Percentiles rank a stretch among this genome's conserved stretches.
Evolutionary conservation across 2,888 invertebrate genomes (phyloP).

Genomic region (Caenorhabditis sp.): DNA sequence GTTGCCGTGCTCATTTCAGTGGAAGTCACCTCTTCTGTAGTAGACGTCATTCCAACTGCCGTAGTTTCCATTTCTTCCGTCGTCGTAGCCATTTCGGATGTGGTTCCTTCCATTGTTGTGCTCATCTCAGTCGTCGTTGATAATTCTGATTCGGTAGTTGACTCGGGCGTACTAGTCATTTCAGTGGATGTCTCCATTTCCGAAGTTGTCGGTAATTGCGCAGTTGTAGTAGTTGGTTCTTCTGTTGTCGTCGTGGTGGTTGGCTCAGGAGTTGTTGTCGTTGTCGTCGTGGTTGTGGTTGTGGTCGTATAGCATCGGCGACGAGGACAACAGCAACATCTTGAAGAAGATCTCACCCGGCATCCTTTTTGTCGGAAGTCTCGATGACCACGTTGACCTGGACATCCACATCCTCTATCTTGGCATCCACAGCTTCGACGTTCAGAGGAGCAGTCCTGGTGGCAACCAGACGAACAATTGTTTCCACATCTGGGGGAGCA

Average conservation of each 20-base stretch:
- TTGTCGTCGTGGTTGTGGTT: slow-evolving; percentile 1
- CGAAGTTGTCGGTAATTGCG: background rate
- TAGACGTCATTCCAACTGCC: background rate
- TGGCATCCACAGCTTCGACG: too few species aligned
- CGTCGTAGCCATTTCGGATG: too few species aligned
- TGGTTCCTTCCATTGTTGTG: background rate
- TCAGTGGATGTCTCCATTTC: slow-evolving; percentile 2
- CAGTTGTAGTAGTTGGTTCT: background rate
- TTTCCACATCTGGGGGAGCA: background rate
- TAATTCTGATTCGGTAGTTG: background rate
- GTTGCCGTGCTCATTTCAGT: background rate
- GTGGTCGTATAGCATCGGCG: background rate
- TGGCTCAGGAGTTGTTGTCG: background rate
- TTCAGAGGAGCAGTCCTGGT: too few species aligned
- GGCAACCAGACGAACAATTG: too few species aligned
- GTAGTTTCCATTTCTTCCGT: background rate
- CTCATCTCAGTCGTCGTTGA: background rate
- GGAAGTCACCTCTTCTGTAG: background rate
- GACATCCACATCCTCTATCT: too few species aligned
- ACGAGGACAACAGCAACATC: background rate
- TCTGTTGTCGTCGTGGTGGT: slow-evolving; percentile 1
- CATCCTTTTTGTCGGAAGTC: too few species aligned
- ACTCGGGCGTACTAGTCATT: background rate
- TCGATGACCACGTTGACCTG: too few species aligned
- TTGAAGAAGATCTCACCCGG: too few species aligned